Evolutionary conservation across 2,113 vertebrate species (phyloP).

Genomic region (Odontesthes bonariensis): DNA sequence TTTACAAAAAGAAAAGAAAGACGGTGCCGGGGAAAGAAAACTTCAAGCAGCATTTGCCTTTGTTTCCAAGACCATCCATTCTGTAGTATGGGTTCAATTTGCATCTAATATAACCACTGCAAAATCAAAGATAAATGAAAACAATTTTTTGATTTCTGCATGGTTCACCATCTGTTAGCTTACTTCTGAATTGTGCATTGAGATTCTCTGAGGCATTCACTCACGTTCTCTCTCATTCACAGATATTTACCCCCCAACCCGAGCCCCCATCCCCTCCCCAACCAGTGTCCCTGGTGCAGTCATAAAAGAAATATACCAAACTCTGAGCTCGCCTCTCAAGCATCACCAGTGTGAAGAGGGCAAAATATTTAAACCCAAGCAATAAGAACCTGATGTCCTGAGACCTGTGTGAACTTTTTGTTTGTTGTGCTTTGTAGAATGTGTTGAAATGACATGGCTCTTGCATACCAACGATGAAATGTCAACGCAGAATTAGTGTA

Average conservation of each 20-base stretch:
- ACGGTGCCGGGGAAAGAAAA: conserved; percentile 45
- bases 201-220: conserved; percentile 65
- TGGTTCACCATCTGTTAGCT: conserved; percentile 82
- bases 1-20: conserved; percentile 49
- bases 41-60: conserved; percentile 67
- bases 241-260: conserved; percentile 43
- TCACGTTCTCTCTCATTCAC: conserved; percentile 65
- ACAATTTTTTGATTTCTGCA: conserved; percentile 81
- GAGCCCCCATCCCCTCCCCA: not conserved
- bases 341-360: conserved; percentile 51
- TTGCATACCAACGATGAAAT: conserved; percentile 47
- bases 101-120: conserved; percentile 78
- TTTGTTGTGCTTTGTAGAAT: conserved; percentile 21
- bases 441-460: conserved; percentile 42
- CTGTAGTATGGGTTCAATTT: conserved; percentile 75
- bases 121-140: conserved; percentile 81
- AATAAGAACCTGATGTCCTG: conserved; percentile 59
- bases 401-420: conserved; percentile 48
- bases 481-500: conserved; percentile 28
- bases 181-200: conserved; percentile 71
- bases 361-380: conserved; percentile 72
- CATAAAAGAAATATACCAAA: conserved; percentile 61
- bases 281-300: conserved; percentile 42
- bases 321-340: conserved; percentile 63
- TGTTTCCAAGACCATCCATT: conserved; percentile 69